These are phyloP conservation scores for Epinotia demarniana DNA, from an alignment of 2,888 invertebrate species.

Conservation along the genomic window DNA sequence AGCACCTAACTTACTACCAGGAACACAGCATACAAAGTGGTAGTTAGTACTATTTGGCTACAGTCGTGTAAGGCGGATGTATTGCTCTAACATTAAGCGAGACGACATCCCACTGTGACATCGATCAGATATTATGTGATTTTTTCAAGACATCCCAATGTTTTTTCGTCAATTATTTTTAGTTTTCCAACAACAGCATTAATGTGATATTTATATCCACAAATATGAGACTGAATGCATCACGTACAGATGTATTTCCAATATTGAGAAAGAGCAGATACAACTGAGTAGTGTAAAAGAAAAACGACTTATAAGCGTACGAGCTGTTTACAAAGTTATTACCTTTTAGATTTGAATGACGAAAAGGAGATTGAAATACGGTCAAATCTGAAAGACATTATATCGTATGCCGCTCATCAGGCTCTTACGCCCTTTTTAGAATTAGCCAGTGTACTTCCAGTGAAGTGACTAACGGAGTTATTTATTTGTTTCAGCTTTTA, in stretches of 20 bases:
- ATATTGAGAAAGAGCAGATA: constrained; percentile 69
- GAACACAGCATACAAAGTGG: not conserved
- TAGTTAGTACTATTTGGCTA: not conserved
- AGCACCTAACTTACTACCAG: not conserved
- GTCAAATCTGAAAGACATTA: not conserved
- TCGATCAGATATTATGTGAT: not conserved
- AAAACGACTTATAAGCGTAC: not conserved
- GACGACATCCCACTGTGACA: not conserved
- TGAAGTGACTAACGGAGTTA: constrained; percentile 44
- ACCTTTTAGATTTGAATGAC: not conserved
- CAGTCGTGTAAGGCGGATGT: not conserved
- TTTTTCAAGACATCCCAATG: not conserved
- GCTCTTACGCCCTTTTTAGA: constrained; percentile 1
- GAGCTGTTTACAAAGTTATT: not conserved
- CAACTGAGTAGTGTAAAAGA: not conserved
- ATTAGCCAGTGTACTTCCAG: constrained; percentile 27
- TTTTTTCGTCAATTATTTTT: not conserved
- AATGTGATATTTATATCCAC: constrained; percentile 33
- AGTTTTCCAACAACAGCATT: constrained; percentile 20
- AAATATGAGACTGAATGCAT: constrained; percentile 32
- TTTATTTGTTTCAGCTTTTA: constrained; percentile 45
- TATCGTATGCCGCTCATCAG: not conserved
- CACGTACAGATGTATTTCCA: constrained; percentile 56
- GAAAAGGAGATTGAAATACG: constrained; percentile 5
- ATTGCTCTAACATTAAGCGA: not conserved